Evolutionary conservation across 2,888 invertebrate species (phyloP).

Genomic region (Orthonychiurus folsomi): DNA sequence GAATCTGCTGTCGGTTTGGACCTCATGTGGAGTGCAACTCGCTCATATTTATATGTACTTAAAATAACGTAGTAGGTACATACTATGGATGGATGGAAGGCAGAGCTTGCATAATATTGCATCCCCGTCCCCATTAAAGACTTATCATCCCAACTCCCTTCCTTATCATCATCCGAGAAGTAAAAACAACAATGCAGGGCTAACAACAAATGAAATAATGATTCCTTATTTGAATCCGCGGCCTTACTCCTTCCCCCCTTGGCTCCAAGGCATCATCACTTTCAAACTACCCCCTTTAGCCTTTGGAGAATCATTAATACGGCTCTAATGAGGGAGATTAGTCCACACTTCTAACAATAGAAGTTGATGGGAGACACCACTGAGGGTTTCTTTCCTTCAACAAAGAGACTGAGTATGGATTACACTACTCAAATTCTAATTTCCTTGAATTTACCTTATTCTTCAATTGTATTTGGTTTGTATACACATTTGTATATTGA

Average conservation of each 20-base stretch:
- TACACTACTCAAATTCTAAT: no score
- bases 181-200: not conserved
- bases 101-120: not conserved
- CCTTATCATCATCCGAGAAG: not conserved
- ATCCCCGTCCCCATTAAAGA: not conserved
- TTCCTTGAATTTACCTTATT: no score
- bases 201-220: not conserved
- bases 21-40: not conserved
- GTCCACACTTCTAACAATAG: not conserved
- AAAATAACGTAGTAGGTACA: not conserved
- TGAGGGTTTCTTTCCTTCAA: not conserved
- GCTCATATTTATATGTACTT: not conserved
- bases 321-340: not conserved
- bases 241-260: not conserved
- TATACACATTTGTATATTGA: no score
- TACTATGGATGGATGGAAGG: no score
- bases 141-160: not conserved
- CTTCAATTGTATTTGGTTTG: no score
- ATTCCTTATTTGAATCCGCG: not conserved
- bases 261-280: not conserved
- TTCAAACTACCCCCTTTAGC: not conserved
- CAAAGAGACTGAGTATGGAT: not conserved
- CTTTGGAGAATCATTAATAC: not conserved
- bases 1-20: not conserved
- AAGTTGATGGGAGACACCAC: not conserved